Evolutionary conservation across 1,140 invertebrate genomes (phyloP).

Genomic region (Ptiloglossa arizonensis): DNA sequence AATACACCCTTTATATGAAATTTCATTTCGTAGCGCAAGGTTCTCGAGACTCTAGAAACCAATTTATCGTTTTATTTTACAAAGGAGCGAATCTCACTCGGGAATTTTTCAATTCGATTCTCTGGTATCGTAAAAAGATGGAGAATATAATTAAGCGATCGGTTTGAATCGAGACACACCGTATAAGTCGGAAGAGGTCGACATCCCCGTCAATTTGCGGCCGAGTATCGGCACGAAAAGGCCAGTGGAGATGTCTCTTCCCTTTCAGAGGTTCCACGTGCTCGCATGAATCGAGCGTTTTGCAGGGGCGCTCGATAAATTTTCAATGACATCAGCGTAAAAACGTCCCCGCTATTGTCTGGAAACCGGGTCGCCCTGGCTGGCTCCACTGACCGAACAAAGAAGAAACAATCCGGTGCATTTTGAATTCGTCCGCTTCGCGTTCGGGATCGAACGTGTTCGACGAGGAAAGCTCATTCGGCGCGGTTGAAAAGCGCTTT

Average conservation of each 20-base stretch:
- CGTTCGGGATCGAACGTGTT: neutral
- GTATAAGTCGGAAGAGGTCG: neutral
- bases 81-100: no score
- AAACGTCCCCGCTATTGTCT: constrained; percentile 51
- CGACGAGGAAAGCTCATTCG: neutral
- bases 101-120: no score
- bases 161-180: no score
- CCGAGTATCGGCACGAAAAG: neutral
- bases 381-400: neutral
- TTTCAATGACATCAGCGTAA: constrained; percentile 45
- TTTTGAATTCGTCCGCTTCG: neutral
- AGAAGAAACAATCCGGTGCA: neutral
- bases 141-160: neutral
- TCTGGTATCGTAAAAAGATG: neutral
- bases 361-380: constrained; percentile 32
- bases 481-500: neutral
- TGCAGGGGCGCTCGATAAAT: constrained; percentile 44
- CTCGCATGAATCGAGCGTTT: constrained; percentile 20
- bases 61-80: no score
- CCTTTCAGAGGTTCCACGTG: constrained; percentile 30
- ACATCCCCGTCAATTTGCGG: constrained; percentile 7
- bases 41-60: no score
- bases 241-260: constrained; percentile 20
- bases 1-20: no score
- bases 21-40: no score